A percentile compares a stretch with the other conserved stretches of the same genome.
These are phyloP conservation scores for Motacilla tschutschensis DNA, from an alignment of 2,113 vertebrate species.

Conservation along the genomic window DNA sequence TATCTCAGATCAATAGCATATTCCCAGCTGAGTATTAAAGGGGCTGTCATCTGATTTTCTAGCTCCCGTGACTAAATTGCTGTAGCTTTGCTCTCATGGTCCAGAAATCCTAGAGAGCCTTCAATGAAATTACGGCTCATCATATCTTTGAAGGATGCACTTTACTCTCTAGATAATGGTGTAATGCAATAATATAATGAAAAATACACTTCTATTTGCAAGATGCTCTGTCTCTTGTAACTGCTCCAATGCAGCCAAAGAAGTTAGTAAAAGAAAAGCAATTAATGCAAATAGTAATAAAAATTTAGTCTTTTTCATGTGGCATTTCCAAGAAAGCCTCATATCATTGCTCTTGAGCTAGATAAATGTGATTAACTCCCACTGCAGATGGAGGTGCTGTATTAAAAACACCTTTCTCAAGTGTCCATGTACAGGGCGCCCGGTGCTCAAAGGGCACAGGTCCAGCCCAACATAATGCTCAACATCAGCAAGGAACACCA, in stretches of 20 bases:
- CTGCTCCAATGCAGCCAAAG: background rate
- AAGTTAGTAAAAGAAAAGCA: slow-evolving; percentile 5
- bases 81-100: background rate
- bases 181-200: background rate
- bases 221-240: background rate
- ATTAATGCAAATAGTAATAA: background rate
- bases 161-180: background rate
- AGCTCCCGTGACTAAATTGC: background rate
- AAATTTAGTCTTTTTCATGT: background rate
- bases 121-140: slow-evolving; percentile 11
- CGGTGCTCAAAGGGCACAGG: background rate
- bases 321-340: background rate
- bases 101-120: slow-evolving; percentile 1
- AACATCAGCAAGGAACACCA: background rate
- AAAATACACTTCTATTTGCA: background rate
- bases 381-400: background rate
- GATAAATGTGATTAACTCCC: background rate
- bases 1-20: background rate
- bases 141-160: background rate
- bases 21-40: background rate
- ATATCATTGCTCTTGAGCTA: background rate
- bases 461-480: background rate
- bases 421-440: background rate
- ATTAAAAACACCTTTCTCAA: background rate
- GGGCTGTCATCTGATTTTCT: slow-evolving; percentile 3